Evolutionary conservation across 2,888 invertebrate species (phyloP), one percentile per base, ranked within the genome.

Genomic region (Athalia cordata): DNA sequence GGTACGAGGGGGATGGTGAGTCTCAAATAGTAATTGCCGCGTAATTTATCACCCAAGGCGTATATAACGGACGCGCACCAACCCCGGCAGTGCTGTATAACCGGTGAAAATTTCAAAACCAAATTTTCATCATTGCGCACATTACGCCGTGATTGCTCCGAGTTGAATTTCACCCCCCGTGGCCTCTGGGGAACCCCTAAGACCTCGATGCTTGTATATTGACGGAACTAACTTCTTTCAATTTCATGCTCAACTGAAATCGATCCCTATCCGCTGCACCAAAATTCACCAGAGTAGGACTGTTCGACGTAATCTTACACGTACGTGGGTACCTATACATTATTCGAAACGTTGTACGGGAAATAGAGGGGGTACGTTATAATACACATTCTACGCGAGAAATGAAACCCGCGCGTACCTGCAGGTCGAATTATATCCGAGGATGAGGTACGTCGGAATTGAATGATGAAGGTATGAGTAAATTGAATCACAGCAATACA

Each of bases 21-120:
- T 81, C 76, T 80, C 80, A 82, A 79, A 79, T 80, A 75, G 82
- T 84, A 85, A 84, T 85, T 86, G 82, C 83, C 80, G 78, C 84
- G 83, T 84, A 84, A 83, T 85, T 83, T 82, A 85, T 83, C 80
- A 78, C 57, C 67, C 66, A 75, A 75, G 74, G 74, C 74, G 74
- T 62, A 13, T 62, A 45, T 62, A 50, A 62, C 61, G 61, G 61
- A 15, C 62, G 13, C 7, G 61, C 70, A 55, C 70, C 5, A 45
- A 43, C 43, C n/a, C 50, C n/a, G 5, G 9, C 43, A 68, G 9
- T 11, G 11, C 9, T 43, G 13, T 47, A 70, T 29, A 68, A 5
- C n/a, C 62, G 49, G 15, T 49, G 61, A 61, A 75, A 75, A 75
- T 75, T 75, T 75, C 61, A 75, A 75, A 62, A 62, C 61, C 61